Evolutionary conservation across 2,113 vertebrate genomes (phyloP).

Genomic region (Protobothrops mucrosquamatus): DNA sequence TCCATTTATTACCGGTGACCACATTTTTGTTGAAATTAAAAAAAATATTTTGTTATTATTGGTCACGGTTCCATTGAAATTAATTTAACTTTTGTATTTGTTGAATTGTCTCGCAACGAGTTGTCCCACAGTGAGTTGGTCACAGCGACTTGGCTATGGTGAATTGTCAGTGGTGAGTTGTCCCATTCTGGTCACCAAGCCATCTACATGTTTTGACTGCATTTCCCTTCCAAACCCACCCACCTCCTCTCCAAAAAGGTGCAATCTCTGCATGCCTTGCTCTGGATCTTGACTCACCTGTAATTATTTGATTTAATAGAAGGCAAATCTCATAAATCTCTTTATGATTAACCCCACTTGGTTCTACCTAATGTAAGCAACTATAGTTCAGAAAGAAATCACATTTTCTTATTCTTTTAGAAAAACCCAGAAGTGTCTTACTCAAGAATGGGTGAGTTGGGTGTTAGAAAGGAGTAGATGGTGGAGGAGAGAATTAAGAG

Average conservation of each 20-base stretch:
- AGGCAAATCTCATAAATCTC: background rate
- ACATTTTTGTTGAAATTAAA: background rate
- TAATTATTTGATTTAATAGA: background rate
- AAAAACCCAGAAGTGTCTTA: no score
- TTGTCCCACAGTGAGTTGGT: no score
- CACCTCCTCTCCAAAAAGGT: background rate
- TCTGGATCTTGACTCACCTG: background rate
- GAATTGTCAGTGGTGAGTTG: no score
- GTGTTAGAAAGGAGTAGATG: background rate
- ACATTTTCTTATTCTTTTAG: background rate
- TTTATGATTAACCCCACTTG: background rate
- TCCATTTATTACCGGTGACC: background rate
- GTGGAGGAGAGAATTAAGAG: background rate
- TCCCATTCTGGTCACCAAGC: background rate
- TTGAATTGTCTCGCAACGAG: background rate
- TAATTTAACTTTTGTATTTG: background rate
- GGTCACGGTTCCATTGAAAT: background rate
- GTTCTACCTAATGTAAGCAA: background rate
- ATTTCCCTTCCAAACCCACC: background rate
- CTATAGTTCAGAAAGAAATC: background rate
- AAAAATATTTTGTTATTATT: background rate
- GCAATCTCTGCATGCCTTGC: background rate
- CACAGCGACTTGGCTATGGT: background rate
- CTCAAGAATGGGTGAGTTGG: background rate
- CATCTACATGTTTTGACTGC: background rate